Base-by-base conservation (phyloP, 2,888 invertebrate species). In the Odontothrips loti region DNA sequence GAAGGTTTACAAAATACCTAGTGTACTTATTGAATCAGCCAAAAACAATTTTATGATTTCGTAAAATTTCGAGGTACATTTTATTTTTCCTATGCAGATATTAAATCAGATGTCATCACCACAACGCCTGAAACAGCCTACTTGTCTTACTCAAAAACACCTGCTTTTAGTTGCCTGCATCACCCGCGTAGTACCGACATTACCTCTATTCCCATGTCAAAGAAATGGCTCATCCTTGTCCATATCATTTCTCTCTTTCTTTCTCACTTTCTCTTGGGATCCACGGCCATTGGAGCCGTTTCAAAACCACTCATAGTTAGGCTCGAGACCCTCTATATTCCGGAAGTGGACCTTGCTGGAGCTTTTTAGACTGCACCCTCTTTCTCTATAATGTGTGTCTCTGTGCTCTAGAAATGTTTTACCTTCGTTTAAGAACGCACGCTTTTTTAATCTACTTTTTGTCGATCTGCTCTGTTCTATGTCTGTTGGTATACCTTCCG, bases 291-390 rank as follows among this genome's bases (percentile, higher is more conserved):
- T 6, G 34, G 34, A 43, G 68, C 68, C 23, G 68, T 27, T n/a
- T 27, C 23, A 43, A 43, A 43, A 27, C 23, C 68, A 12, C 68
- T 75, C 68, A 27, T 27, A 27, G 23, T 75, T 75, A 75, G 68
- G 68, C 68, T 75, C 68, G 68, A 75, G 68, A 75, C 68, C 68
- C 68, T 75, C 27, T 75, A 27, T 23, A 23, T 27, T 27, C 68
- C 68, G 68, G 68, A 75, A 75, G 68, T 75, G 68, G 68, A 75
- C 68, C 68, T 75, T 75, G 68, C 68, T 75, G 68, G 68, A 75
- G 68, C 68, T 75, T 75, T 27, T 27, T 75, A 75, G 68, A 75
- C 68, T 75, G 68, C 68, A 75, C 68, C 68, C 27, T 75, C 68
- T 75, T n/a, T 75, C 68, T 75, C 12, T 75, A n/a, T 75, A 27